phyloP scores from a whole-genome alignment of 2,113 vertebrate species.

The Microcebus tavaratra region DNA sequence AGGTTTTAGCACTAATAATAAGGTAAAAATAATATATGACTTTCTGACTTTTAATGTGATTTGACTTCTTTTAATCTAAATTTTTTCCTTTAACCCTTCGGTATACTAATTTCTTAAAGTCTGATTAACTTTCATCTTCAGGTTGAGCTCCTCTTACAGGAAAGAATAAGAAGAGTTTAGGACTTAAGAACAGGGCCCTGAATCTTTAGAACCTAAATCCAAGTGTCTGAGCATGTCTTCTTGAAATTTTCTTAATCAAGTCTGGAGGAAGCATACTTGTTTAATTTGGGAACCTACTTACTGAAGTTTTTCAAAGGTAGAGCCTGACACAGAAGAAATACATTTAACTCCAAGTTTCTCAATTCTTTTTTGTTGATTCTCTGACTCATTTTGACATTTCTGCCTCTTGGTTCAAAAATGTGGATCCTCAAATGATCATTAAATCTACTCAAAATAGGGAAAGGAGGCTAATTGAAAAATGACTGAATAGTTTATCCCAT shows the following conservation, averaged over 20 bases:
- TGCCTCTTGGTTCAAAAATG: background rate
- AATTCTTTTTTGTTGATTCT: background rate
- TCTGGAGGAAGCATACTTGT: background rate
- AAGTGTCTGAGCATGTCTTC: background rate
- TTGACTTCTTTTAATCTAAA: background rate
- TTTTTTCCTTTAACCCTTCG: background rate
- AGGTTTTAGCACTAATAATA: constrained; percentile 5
- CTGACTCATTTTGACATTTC: constrained; percentile 28
- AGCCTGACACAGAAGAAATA: background rate
- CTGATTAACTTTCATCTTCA: background rate
- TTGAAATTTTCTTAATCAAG: background rate
- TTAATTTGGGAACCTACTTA: background rate
- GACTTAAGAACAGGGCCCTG: background rate
- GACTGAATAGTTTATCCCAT: background rate
- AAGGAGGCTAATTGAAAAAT: constrained; percentile 9
- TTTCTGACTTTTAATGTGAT: background rate
- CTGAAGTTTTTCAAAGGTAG: background rate
- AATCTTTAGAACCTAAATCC: background rate
- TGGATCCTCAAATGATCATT: background rate
- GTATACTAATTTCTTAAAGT: background rate
- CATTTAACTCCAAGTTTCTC: background rate
- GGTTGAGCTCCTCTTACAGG: background rate
- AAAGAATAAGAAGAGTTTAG: background rate
- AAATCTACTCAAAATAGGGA: background rate
- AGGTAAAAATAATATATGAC: background rate